Evolutionary conservation across 2,797 vertebrate species (phyloP).

Genomic region (Xerus rutilus): DNA sequence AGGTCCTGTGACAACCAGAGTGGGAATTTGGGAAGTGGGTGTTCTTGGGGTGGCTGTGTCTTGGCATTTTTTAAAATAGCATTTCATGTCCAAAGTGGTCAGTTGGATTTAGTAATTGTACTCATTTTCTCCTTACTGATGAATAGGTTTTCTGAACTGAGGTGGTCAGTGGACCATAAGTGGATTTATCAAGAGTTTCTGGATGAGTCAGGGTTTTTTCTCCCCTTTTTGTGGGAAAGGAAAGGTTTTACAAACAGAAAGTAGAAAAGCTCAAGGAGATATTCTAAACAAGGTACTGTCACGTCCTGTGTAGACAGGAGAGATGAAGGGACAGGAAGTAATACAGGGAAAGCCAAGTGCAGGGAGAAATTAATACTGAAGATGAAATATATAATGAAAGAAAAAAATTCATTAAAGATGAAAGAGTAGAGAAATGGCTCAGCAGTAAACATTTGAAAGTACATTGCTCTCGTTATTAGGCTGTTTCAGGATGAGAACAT

Average conservation of each 20-base stretch:
- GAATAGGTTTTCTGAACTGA: background rate
- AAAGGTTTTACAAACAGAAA: slow-evolving; percentile 20
- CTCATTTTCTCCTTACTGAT: background rate
- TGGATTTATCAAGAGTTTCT: background rate
- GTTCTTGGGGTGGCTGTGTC: background rate
- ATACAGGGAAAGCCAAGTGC: background rate
- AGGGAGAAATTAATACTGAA: slow-evolving; percentile 41
- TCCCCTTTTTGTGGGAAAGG: background rate
- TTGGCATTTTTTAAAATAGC: background rate
- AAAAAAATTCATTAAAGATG: background rate
- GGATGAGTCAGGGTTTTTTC: background rate
- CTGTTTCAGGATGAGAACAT: background rate
- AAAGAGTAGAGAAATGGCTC: background rate
- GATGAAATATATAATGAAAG: background rate
- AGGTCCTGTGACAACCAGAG: background rate
- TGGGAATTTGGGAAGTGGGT: background rate
- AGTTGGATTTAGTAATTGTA: background rate
- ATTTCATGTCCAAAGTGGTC: background rate
- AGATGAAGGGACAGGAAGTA: background rate
- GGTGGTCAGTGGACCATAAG: background rate
- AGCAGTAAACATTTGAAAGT: background rate
- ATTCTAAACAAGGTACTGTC: background rate
- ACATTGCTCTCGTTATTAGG: background rate
- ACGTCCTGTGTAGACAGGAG: background rate
- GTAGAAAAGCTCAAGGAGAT: background rate